phyloP scores from a whole-genome alignment of 2,797 vertebrate species.

The Pelochelys cantorii region DNA sequence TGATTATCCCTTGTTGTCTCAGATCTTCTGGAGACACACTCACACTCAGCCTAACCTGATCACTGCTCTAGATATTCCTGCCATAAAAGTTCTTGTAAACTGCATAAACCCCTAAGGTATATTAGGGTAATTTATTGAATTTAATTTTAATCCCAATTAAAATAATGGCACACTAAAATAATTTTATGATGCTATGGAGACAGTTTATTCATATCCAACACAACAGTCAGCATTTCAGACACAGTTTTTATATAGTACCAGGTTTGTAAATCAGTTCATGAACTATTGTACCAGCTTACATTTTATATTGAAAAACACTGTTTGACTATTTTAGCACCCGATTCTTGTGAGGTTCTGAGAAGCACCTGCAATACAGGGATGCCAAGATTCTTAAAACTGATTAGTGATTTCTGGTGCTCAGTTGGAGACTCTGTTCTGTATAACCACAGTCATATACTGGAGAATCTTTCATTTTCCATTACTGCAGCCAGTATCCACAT shows the following conservation, averaged over 20 bases:
- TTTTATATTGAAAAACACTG: background rate
- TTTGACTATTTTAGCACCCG: background rate
- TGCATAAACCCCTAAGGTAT: background rate
- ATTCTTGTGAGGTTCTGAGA: background rate
- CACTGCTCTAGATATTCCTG: background rate
- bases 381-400: background rate
- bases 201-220: background rate
- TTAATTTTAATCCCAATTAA: background rate
- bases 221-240: background rate
- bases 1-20: background rate
- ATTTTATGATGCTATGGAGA: background rate
- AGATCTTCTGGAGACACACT: background rate
- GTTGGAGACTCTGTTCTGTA: background rate
- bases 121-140: fast-evolving
- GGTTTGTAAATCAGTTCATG: background rate
- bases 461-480: background rate
- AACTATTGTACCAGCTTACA: too few species aligned
- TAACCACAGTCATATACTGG: background rate
- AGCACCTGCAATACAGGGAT: background rate
- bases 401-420: background rate
- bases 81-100: background rate
- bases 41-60: background rate
- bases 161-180: background rate
- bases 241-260: background rate
- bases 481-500: background rate